phyloP scores from a whole-genome alignment of 2,113 vertebrate genomes.

The Candoia aspera region DNA sequence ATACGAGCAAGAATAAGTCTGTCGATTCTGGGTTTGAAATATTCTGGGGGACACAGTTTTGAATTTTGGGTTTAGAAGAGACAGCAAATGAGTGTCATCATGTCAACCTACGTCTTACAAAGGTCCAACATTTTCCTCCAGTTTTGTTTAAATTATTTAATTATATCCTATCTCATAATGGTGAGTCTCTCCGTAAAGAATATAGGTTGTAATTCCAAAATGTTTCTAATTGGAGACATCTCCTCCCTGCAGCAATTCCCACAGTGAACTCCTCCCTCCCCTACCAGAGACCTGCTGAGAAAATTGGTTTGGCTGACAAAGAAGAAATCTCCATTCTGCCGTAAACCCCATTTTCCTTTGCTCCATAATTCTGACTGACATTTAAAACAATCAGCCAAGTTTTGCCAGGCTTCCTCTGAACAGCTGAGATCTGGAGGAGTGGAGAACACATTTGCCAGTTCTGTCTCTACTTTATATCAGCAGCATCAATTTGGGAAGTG shows the following conservation, averaged over 20 bases:
- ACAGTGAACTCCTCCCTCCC: neutral
- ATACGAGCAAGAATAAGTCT: neutral
- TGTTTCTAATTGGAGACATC: neutral
- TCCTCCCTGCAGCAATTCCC: neutral
- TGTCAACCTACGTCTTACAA: neutral
- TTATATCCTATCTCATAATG: neutral
- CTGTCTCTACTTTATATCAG: neutral
- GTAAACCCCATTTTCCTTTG: neutral
- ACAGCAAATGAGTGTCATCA: neutral
- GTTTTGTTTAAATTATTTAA: neutral
- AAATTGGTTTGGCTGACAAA: neutral
- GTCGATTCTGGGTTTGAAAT: neutral
- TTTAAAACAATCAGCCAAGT: neutral
- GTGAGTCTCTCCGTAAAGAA: neutral
- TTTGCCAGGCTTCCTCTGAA: neutral
- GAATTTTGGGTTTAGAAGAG: neutral
- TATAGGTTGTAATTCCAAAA: neutral
- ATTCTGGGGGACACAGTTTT: neutral
- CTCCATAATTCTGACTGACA: neutral
- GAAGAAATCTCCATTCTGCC: neutral
- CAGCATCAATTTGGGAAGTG: slow-evolving; percentile 4
- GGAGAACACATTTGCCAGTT: neutral
- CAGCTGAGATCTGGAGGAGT: neutral
- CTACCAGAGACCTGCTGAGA: neutral
- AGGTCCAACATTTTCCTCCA: neutral